A percentile compares a stretch with the other conserved stretches of the same genome.
Conservation (phyloP, 2,113 vertebrate genomes). For the Otolemur garnettii region DNA sequence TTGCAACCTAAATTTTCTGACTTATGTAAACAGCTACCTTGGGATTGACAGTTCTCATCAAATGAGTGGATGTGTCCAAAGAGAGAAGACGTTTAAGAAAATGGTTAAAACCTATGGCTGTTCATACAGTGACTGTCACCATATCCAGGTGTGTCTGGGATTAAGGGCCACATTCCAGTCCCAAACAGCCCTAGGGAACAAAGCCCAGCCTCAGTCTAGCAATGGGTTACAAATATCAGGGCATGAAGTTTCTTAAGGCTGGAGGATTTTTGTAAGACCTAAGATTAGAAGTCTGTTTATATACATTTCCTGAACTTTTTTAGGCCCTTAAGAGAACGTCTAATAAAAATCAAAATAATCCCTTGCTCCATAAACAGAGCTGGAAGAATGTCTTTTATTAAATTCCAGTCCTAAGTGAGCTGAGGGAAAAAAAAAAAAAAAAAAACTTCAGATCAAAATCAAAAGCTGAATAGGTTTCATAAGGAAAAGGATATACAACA, state of each 20-base stretch:
- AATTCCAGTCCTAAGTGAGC: constrained; percentile 56
- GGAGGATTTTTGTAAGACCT: constrained; percentile 31
- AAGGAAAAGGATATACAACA: constrained; percentile 25
- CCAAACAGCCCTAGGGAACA: neutral
- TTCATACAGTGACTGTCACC: neutral
- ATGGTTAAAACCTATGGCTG: neutral
- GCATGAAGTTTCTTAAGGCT: neutral
- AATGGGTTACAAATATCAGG: neutral
- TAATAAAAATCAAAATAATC: constrained; percentile 69
- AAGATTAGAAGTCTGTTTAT: constrained; percentile 57
- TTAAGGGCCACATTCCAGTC: neutral
- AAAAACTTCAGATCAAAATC: constrained; percentile 67
- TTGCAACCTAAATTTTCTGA: neutral
- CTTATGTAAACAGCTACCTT: neutral
- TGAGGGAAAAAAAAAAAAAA: constrained; percentile 11
- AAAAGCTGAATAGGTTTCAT: constrained; percentile 62
- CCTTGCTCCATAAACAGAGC: constrained; percentile 12
- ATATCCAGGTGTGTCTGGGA: neutral
- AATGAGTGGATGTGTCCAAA: neutral
- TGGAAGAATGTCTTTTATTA: constrained; percentile 67
- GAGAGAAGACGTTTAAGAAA: neutral
- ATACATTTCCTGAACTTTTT: constrained; percentile 50
- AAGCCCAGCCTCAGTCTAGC: neutral
- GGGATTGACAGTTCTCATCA: neutral
- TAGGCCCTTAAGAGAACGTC: neutral